Evolutionary conservation across 2,797 vertebrate species (phyloP).

Genomic region (Trachops cirrhosus): DNA sequence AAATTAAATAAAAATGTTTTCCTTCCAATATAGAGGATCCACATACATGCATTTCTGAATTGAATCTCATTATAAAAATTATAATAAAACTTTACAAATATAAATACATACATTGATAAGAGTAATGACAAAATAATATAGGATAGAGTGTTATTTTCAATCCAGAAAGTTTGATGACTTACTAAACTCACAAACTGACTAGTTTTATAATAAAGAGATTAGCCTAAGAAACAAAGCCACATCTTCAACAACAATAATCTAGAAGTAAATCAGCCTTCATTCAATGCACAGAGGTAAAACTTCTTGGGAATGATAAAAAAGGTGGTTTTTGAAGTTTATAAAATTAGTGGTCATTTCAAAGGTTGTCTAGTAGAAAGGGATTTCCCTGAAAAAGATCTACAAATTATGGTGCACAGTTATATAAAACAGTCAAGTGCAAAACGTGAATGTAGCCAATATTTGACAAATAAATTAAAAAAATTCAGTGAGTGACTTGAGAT

Average conservation of each 20-base stretch:
- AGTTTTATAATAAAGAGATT: not conserved
- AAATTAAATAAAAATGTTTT: not conserved
- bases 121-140: not conserved
- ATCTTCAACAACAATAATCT: not conserved
- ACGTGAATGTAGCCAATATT: not conserved
- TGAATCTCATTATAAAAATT: not conserved
- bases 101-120: not conserved
- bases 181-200: not conserved
- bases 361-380: not conserved
- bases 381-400: not conserved
- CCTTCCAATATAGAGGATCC: not conserved
- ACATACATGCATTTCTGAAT: not conserved
- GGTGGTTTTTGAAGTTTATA: not conserved
- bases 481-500: not conserved
- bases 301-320: not conserved
- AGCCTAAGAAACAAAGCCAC: not conserved
- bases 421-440: not conserved
- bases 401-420: not conserved
- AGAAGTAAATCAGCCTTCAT: not conserved
- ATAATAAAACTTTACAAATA: not conserved
- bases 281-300: not conserved
- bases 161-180: not conserved
- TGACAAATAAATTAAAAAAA: not conserved
- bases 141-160: not conserved
- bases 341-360: not conserved